Percentiles rank a stretch among this genome's conserved stretches.
Evolutionary conservation across 2,113 vertebrate genomes (phyloP).

Genomic region (Etheostoma spectabile): DNA sequence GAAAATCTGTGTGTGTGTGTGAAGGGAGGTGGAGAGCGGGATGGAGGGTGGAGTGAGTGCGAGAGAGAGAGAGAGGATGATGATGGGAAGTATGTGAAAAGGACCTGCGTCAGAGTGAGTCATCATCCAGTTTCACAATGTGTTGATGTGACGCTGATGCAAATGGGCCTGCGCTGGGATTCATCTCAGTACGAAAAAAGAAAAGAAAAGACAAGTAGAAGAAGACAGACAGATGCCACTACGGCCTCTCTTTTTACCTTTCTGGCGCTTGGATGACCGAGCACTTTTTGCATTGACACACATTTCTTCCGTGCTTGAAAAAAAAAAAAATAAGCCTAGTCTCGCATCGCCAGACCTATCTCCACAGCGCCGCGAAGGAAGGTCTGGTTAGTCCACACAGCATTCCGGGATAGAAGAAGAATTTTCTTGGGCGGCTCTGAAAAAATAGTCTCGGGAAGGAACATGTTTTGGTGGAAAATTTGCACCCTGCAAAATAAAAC

Average conservation of each 20-base stretch:
- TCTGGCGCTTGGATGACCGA: not conserved
- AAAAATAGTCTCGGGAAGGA: too few species aligned
- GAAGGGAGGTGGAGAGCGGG: conserved; percentile 33
- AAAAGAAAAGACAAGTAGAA: not conserved
- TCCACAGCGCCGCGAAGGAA: too few species aligned
- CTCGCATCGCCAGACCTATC: too few species aligned
- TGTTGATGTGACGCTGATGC: conserved; percentile 82
- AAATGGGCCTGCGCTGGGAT: conserved; percentile 61
- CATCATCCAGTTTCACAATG: conserved; percentile 86
- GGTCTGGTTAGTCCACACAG: too few species aligned
- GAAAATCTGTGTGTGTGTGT: conserved; percentile 51
- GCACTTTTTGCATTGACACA: not conserved
- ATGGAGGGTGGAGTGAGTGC: conserved; percentile 44
- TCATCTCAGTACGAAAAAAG: conserved; percentile 38
- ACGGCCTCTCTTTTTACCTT: not conserved
- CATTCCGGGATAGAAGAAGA: too few species aligned
- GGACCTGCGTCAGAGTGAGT: conserved; percentile 83
- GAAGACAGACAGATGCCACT: not conserved
- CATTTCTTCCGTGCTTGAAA: not conserved
- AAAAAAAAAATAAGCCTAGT: too few species aligned
- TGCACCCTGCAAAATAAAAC: too few species aligned
- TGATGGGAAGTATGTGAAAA: conserved; percentile 70
- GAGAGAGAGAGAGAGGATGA: conserved; percentile 39
- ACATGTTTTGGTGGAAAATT: too few species aligned
- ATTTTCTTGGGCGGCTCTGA: too few species aligned